Conservation (phyloP, 2,797 vertebrate species). For the Molossus alvarezi region DNA sequence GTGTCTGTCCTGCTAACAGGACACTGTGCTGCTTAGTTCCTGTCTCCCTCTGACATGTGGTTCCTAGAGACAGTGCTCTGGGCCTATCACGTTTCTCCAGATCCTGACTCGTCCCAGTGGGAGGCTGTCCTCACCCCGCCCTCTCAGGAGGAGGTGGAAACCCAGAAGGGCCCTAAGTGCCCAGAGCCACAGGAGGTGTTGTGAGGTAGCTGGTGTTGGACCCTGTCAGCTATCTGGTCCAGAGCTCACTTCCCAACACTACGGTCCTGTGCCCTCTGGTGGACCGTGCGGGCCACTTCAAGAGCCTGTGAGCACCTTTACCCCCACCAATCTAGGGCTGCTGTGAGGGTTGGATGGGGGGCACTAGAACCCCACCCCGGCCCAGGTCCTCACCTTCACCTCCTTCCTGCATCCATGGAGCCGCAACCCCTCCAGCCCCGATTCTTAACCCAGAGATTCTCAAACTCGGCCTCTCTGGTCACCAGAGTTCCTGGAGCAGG, state of each 20-base stretch:
- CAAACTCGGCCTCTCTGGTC: neutral
- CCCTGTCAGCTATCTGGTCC: neutral
- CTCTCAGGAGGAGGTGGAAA: neutral
- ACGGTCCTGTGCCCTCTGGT: neutral
- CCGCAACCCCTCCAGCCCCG: too few relatives aligned
- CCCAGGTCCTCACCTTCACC: neutral
- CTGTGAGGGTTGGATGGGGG: neutral
- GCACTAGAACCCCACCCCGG: neutral
- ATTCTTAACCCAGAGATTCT: neutral
- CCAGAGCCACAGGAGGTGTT: neutral
- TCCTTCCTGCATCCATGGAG: neutral
- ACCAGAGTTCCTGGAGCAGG: neutral
- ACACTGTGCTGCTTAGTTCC: neutral
- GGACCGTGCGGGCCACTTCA: neutral
- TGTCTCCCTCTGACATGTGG: neutral
- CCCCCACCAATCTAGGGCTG: neutral
- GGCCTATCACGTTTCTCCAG: neutral
- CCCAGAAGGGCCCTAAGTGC: neutral
- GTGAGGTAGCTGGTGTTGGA: neutral
- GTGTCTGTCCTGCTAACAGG: neutral
- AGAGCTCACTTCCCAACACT: neutral
- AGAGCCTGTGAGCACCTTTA: neutral
- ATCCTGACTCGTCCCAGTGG: neutral
- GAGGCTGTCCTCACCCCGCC: neutral
- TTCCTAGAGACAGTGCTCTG: neutral